Evolutionary conservation across 2,113 vertebrate genomes (phyloP), one percentile per base, ranked within the genome.

Genomic region (Silurus meridionalis): DNA sequence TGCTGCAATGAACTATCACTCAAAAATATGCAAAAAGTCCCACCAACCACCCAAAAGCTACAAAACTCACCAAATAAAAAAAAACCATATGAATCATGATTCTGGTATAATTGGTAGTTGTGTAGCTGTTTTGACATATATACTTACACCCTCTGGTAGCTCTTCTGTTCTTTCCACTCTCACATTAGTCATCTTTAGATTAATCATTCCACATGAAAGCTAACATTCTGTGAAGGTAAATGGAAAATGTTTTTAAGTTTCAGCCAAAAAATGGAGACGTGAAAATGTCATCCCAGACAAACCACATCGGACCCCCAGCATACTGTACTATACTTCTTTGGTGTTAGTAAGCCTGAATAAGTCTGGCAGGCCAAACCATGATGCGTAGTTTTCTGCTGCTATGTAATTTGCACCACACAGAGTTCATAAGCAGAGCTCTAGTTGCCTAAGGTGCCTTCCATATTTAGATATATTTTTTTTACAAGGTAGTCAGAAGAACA

Each of bases 401-500:
- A 77, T 55, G n/a, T 50, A 80, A 57, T 71, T 67, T 85, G 19
- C 52, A 52, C 48, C 66, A 46, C 46, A 52, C 6, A 9, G 50
- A 86, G 80, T 50, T 25, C 46, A 67, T 55, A 58, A 79, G 77
- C n/a, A 50, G 69, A 67, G 55, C 46, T 88, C 74, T 6, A 15
- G 5, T 80, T 0, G 57, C 72, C 81, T 63, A 64, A 88, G 25
- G 60, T 75, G 64, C 37, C 84, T 48, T 83, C 15, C 37, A 50
- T 28, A 37, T 37, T 37, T 37, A 37, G 1, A 37, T 37, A 37
- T 37, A 37, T 37, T 37, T 37, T 81, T 50, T 87, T 81, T 72
- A 83, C 6, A 1, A 17, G 84, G 61, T 72, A 71, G 74, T 75
- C 55, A 25, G 85, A 25, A 69, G 28, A 82, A 88, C 71, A 87